Evolutionary conservation across 1,140 invertebrate genomes (phyloP), one percentile per base, ranked within the genome.

Genomic region (Gerris buenoi): DNA sequence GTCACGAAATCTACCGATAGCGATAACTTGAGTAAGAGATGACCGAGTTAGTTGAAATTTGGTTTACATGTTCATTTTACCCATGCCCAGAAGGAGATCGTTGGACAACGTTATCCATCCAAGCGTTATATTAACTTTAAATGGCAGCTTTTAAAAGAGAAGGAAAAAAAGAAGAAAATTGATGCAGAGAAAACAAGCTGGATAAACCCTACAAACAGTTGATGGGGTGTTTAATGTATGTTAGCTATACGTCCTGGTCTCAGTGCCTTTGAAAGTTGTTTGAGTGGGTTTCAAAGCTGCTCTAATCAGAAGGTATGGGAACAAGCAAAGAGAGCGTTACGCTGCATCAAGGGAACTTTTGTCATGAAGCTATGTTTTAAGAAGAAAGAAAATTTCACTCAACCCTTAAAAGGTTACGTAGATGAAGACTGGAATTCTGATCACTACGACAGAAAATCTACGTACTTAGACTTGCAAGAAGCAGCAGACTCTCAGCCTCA

Each of bases 401-500:
- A 2, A 25, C 2, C 14, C 27, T 27, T 64, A 27, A 15, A 23
- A 18, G 22, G 22, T 15, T 64, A 3, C 27, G 23, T 14, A 18
- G 63, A 64, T 27, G 2, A 22, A 25, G 63, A 64, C 27, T 64
- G 18, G 15, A 26, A 23, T 5, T 15, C 14, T 13, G 63, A 64
- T 64, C 15, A 25, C 13, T 2, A 25, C 18, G 27, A 27, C 27
- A 64, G 63, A 27, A 64, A 64, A 27, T 25, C 22, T 25, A 25
- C 18, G 10, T 64, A n/a, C n/a, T n/a, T 64, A 26, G 63, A 5
- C 10, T 13, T 64, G 22, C 23, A 64, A 64, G 26, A 64, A 64
- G 22, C 63, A 64, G n/a, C 15, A 64, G 5, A 25, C 5, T 10
- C 22, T 64, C n/a, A n/a, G n/a, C n/a, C n/a, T n/a, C n/a, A n/a